Percentiles rank a stretch among this genome's conserved stretches.
These are phyloP conservation scores for Columba janthina DNA, from an alignment of 2,113 vertebrate species.

Conservation along the genomic window DNA sequence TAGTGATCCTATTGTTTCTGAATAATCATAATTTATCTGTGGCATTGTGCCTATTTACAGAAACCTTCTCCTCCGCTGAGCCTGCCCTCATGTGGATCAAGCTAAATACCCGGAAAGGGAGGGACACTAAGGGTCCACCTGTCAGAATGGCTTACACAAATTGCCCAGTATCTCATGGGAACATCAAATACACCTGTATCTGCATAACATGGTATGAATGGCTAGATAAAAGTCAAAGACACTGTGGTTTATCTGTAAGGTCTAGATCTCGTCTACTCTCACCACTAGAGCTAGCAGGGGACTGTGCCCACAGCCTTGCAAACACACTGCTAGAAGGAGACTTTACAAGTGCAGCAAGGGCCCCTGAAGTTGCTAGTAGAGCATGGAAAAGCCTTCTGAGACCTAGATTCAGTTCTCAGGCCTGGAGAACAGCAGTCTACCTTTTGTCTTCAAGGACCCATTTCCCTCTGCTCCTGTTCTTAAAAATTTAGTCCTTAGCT, in stretches of 20 bases:
- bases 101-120: neutral
- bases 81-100: accelerated
- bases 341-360: neutral
- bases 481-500: neutral
- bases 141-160: neutral
- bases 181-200: neutral
- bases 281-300: neutral
- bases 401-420: neutral
- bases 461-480: neutral
- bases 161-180: neutral
- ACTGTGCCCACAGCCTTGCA: neutral
- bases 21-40: neutral
- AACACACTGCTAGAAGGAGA: slow-evolving; percentile 41
- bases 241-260: accelerated
- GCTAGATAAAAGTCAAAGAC: neutral
- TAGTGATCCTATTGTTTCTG: neutral
- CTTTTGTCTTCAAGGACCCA: neutral
- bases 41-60: neutral
- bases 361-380: neutral
- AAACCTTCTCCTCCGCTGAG: neutral
- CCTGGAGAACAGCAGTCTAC: neutral
- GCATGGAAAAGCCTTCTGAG: neutral
- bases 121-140: neutral
- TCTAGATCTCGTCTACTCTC: neutral
- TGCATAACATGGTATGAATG: neutral